A percentile compares a stretch with the other conserved stretches of the same genome.
These are phyloP conservation scores for Buathra laborator DNA, from an alignment of 2,888 invertebrate genomes.

Conservation along the genomic window DNA sequence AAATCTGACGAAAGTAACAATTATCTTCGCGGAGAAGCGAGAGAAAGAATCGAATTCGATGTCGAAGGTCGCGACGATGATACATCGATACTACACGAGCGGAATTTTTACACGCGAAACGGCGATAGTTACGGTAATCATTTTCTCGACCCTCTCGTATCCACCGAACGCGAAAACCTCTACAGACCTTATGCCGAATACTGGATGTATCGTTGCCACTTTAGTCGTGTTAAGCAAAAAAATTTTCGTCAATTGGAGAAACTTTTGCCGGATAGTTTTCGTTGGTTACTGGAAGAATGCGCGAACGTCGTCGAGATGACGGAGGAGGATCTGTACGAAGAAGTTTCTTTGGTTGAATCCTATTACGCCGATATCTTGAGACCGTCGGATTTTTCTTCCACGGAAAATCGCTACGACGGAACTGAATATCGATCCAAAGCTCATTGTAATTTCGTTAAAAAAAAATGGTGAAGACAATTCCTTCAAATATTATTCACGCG, in stretches of 20 bases:
- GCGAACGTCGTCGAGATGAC: slow-evolving; percentile 80
- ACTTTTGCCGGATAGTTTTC: slow-evolving; percentile 81
- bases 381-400: slow-evolving; percentile 21
- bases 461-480: slow-evolving; percentile 62
- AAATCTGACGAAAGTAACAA: slow-evolving; percentile 13
- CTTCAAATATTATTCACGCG: not conserved
- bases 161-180: slow-evolving; percentile 65
- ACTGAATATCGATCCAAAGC: slow-evolving; percentile 58
- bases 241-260: slow-evolving; percentile 79
- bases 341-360: slow-evolving; percentile 81
- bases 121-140: slow-evolving; percentile 5
- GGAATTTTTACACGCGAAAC: slow-evolving; percentile 23
- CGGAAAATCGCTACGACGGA: slow-evolving; percentile 25
- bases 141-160: not conserved
- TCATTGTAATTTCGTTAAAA: slow-evolving; percentile 54
- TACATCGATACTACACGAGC: slow-evolving; percentile 65
- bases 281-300: slow-evolving; percentile 84
- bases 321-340: slow-evolving; percentile 81
- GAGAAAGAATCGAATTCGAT: slow-evolving; percentile 8
- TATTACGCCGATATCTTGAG: slow-evolving; percentile 75
- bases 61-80: slow-evolving; percentile 57
- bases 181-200: slow-evolving; percentile 81
- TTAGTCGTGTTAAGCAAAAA: slow-evolving; percentile 76
- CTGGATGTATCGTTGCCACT: slow-evolving; percentile 82
- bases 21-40: not conserved